Percentiles rank a stretch among this genome's conserved stretches.
phyloP scores from a whole-genome alignment of 2,113 vertebrate genomes.

The Notothenia rossii region DNA sequence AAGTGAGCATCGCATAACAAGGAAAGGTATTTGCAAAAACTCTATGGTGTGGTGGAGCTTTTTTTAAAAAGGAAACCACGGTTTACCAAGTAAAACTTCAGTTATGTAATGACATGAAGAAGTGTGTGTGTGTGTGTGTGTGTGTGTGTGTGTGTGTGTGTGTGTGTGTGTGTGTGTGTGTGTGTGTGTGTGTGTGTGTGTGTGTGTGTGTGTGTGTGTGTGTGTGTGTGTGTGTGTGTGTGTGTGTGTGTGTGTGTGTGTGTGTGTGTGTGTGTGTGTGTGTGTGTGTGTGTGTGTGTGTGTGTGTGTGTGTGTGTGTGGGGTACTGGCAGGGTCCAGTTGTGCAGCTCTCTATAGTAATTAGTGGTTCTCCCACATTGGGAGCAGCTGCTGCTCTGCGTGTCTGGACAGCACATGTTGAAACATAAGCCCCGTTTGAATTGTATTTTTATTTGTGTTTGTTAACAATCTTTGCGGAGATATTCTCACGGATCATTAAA shows the following conservation, averaged over 20 bases:
- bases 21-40: background rate
- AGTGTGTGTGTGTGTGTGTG: constrained; percentile 34
- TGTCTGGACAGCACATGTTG: constrained; percentile 71
- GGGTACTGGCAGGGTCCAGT: constrained; percentile 59
- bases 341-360: constrained; percentile 57
- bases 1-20: background rate
- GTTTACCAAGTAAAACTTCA: constrained; percentile 44
- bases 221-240: constrained; percentile 40
- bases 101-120: constrained; percentile 25
- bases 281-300: constrained; percentile 39
- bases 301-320: constrained; percentile 29
- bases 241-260: constrained; percentile 42
- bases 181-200: constrained; percentile 39
- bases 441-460: constrained; percentile 17
- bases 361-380: constrained; percentile 71
- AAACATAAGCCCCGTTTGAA: constrained; percentile 24
- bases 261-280: constrained; percentile 38
- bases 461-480: constrained; percentile 1
- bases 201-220: constrained; percentile 41
- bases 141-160: constrained; percentile 32
- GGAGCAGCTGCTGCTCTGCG: constrained; percentile 49
- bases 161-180: constrained; percentile 37
- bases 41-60: background rate
- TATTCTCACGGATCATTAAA: constrained; percentile 1
- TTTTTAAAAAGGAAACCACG: constrained; percentile 16